phyloP scores from a whole-genome alignment of 2,888 invertebrate genomes.

The Hirtodrosophila duncani region DNA sequence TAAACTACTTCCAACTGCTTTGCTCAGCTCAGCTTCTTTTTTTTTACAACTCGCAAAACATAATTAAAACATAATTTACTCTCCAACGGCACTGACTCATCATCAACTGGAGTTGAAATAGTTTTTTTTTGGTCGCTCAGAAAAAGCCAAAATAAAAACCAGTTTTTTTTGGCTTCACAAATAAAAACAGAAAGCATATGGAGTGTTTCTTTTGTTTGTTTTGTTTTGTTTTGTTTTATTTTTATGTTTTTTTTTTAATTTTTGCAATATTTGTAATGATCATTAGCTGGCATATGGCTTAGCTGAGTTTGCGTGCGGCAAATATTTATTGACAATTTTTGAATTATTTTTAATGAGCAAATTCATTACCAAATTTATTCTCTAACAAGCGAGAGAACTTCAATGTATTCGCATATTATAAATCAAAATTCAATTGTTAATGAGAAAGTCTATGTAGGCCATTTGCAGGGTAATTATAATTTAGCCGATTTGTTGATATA shows the following conservation, averaged over 20 bases:
- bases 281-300: too few species aligned
- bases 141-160: constrained; percentile 16
- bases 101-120: constrained; percentile 3
- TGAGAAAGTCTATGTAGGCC: too few species aligned
- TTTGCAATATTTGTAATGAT: too few species aligned
- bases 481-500: too few species aligned
- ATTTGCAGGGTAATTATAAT: too few species aligned
- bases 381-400: background rate
- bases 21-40: constrained; percentile 20
- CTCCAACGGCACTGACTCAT: constrained; percentile 49
- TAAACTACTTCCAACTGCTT: constrained; percentile 1
- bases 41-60: constrained; percentile 9
- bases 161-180: constrained; percentile 14
- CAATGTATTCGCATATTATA: background rate
- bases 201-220: background rate
- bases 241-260: too few species aligned
- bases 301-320: background rate
- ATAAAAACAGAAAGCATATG: background rate
- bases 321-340: background rate
- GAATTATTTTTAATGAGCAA: background rate
- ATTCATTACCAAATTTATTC: background rate
- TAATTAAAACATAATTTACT: constrained; percentile 6
- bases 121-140: too few species aligned
- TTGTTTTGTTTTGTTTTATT: too few species aligned
- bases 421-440: background rate